Conservation (phyloP, 92 coral and sea anemone species). For the Anthopleura xanthogrammica region DNA sequence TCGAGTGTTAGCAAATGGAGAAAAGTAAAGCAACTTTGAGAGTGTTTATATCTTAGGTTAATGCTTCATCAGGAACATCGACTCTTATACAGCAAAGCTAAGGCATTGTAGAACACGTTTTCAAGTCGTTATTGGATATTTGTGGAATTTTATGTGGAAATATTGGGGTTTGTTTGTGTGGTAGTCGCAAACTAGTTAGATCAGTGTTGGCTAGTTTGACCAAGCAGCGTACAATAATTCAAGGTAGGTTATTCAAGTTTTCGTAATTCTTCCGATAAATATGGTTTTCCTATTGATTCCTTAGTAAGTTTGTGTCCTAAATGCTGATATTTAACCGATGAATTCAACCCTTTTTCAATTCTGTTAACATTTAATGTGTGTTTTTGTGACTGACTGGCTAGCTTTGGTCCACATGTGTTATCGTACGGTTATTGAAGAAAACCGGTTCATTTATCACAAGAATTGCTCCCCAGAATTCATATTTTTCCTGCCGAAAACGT, state of each 20-base stretch:
- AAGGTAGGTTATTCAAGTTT: conserved; percentile 54
- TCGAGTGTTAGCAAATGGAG: conserved; percentile 72
- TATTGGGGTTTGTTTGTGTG: conserved; percentile 40
- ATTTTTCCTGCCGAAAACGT: background rate
- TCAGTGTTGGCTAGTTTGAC: conserved; percentile 47
- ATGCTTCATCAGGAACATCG: conserved; percentile 4
- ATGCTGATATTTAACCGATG: conserved; percentile 12
- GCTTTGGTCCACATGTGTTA: conserved; percentile 37
- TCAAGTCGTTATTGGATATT: background rate
- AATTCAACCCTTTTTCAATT: conserved; percentile 10
- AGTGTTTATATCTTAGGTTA: conserved; percentile 34
- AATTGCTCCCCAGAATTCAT: background rate
- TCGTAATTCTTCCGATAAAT: background rate
- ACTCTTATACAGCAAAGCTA: conserved; percentile 29
- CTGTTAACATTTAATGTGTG: conserved; percentile 32
- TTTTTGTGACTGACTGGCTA: conserved; percentile 26
- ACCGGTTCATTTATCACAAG: conserved; percentile 1
- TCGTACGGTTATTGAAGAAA: conserved; percentile 5
- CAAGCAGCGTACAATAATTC: conserved; percentile 53
- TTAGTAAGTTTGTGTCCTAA: conserved; percentile 5
- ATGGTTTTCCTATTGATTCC: conserved; percentile 4
- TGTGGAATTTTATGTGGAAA: conserved; percentile 34
- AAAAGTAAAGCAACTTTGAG: conserved; percentile 50
- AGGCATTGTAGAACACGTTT: conserved; percentile 26
- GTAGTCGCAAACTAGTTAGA: conserved; percentile 45